Percentiles rank a stretch among this genome's conserved stretches.
Conservation (phyloP, 2,113 vertebrate genomes). For the Coregonus clupeaformis region DNA sequence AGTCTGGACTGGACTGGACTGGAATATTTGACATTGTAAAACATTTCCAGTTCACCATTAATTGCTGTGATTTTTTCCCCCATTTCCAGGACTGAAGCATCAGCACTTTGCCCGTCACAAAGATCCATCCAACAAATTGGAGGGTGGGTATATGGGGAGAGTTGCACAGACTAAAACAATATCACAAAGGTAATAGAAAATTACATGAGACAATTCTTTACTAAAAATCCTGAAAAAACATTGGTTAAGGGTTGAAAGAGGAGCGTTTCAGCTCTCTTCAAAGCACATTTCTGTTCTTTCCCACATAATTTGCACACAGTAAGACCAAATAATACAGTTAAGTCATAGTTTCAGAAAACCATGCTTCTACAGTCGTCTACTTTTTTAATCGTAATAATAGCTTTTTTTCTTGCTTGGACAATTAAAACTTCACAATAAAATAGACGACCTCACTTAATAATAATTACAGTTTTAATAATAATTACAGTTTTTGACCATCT, state of each 20-base stretch:
- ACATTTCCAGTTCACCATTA: slow-evolving; percentile 44
- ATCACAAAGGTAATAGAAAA: slow-evolving; percentile 17
- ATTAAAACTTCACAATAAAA: neutral
- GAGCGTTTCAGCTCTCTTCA: neutral
- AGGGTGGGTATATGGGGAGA: neutral
- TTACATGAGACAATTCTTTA: slow-evolving; percentile 23
- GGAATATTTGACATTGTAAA: slow-evolving; percentile 16
- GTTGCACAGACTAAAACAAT: slow-evolving; percentile 8
- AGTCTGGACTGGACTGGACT: neutral
- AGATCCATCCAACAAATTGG: slow-evolving; percentile 6
- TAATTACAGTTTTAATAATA: neutral
- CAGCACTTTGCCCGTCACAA: slow-evolving; percentile 21
- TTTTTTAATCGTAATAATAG: neutral
- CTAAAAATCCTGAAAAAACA: neutral
- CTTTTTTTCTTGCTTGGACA: neutral
- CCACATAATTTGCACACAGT: neutral
- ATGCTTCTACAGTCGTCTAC: too few relatives aligned
- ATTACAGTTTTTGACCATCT: neutral
- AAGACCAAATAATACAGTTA: neutral
- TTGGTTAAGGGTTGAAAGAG: neutral
- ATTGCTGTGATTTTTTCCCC: slow-evolving; percentile 20
- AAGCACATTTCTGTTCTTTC: neutral
- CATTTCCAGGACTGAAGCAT: slow-evolving; percentile 8
- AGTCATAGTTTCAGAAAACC: too few relatives aligned
- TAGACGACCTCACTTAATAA: too few relatives aligned